Evolutionary conservation across 2,888 invertebrate genomes (phyloP).

Genomic region (Phasia obesa): DNA sequence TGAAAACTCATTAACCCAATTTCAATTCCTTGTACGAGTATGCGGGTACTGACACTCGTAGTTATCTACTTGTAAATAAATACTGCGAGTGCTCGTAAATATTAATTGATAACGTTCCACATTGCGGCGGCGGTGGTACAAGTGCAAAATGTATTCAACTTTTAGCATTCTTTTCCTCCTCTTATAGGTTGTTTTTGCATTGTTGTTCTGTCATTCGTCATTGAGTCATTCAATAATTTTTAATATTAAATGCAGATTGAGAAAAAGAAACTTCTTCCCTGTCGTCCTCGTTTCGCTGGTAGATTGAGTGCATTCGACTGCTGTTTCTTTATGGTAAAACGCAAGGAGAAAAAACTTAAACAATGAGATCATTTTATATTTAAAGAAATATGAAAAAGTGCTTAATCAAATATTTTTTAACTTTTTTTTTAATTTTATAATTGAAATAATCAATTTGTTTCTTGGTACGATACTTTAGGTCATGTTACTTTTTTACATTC

Average conservation of each 20-base stretch:
- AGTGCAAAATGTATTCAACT: conserved; percentile 46
- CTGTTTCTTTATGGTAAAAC: conserved; percentile 9
- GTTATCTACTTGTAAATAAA: conserved; percentile 45
- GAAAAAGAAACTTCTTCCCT: conserved; percentile 5
- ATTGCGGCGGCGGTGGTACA: conserved; percentile 22
- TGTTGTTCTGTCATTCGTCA: conserved; percentile 37
- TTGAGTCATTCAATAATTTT: conserved; percentile 32
- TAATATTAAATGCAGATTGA: conserved; percentile 50
- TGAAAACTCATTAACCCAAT: conserved; percentile 70
- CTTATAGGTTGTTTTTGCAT: conserved; percentile 4
- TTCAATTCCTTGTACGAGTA: conserved; percentile 32
- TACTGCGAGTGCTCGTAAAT: too few relatives aligned
- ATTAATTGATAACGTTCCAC: conserved; percentile 51
- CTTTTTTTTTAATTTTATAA: conserved; percentile 23
- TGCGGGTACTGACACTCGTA: conserved; percentile 23
- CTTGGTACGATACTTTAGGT: background rate
- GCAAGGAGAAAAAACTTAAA: conserved; percentile 5
- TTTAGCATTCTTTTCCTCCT: conserved; percentile 28
- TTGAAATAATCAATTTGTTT: conserved; percentile 57
- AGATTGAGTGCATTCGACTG: conserved; percentile 25
- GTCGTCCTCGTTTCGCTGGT: background rate
- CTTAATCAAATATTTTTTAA: conserved; percentile 29
- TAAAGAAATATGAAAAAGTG: conserved; percentile 36
- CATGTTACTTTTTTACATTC: background rate
- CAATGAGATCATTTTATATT: conserved; percentile 62